These are phyloP conservation scores for Leptopilina drosophilae DNA, from an alignment of 2,888 invertebrate species.

Conservation along the genomic window DNA sequence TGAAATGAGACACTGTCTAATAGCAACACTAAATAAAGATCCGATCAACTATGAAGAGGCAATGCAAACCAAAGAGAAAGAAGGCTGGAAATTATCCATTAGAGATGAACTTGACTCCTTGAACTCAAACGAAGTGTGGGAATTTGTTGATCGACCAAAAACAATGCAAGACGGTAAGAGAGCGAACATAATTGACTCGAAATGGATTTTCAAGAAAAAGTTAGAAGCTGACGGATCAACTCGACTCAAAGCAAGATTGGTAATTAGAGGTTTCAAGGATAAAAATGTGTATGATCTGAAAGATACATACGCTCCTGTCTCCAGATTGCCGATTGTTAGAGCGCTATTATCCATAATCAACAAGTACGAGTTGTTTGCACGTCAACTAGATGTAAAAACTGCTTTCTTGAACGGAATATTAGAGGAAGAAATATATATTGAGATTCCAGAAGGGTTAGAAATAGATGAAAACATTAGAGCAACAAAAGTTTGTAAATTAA, in stretches of 20 bases:
- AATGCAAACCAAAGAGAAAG: constrained; percentile 7
- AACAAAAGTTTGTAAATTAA: too few species aligned
- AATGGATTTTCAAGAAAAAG: constrained; percentile 22
- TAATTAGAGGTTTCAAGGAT: not conserved
- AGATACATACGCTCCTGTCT: too few species aligned
- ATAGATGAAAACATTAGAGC: too few species aligned
- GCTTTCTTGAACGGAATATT: too few species aligned
- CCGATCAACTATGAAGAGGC: constrained; percentile 15
- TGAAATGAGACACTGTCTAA: constrained; percentile 2
- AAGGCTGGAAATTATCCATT: not conserved
- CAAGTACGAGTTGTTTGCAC: too few species aligned
- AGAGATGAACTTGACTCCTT: not conserved
- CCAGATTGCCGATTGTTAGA: too few species aligned
- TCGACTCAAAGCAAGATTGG: not conserved
- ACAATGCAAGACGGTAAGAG: constrained; percentile 26
- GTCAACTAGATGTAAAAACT: too few species aligned
- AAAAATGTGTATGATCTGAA: not conserved
- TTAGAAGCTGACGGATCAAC: not conserved
- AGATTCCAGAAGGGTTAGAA: too few species aligned
- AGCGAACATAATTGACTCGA: not conserved
- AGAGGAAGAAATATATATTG: too few species aligned
- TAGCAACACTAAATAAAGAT: constrained; percentile 31
- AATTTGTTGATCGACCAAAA: not conserved
- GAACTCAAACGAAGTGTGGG: constrained; percentile 29
- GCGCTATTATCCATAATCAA: too few species aligned